Conservation (phyloP, 2,797 vertebrate genomes). For the Falco novaeseelandiae region DNA sequence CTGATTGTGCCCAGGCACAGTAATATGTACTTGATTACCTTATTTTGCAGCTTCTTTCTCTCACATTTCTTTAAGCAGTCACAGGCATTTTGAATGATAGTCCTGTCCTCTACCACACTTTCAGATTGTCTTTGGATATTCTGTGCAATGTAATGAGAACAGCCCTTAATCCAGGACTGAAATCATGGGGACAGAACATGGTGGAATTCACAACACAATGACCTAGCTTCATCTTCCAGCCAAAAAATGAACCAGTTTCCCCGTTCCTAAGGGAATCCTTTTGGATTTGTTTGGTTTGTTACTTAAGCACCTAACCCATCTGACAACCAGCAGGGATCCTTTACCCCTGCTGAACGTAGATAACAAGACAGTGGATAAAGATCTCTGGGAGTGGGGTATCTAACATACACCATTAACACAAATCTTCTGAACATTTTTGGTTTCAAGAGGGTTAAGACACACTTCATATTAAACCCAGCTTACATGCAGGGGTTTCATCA, state of each 20-base stretch:
- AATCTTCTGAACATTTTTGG: neutral
- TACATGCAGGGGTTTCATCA: neutral
- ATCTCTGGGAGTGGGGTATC: neutral
- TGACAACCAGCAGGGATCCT: neutral
- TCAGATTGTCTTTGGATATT: neutral
- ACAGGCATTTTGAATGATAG: neutral
- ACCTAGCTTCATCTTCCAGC: neutral
- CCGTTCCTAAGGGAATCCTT: neutral
- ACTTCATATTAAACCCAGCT: neutral
- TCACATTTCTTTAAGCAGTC: neutral
- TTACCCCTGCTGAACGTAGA: neutral
- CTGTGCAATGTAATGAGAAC: neutral
- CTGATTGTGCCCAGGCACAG: neutral
- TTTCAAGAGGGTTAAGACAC: neutral
- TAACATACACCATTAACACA: neutral
- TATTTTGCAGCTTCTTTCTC: neutral
- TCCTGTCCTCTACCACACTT: neutral
- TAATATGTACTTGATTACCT: neutral
- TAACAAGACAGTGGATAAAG: neutral
- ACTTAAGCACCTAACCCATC: neutral
- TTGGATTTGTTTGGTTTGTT: neutral
- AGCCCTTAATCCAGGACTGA: neutral
- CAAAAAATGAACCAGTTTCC: neutral
- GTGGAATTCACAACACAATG: neutral
- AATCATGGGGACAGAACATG: neutral